Conservation (phyloP, 2,113 vertebrate species). For the Gila orcuttii region DNA sequence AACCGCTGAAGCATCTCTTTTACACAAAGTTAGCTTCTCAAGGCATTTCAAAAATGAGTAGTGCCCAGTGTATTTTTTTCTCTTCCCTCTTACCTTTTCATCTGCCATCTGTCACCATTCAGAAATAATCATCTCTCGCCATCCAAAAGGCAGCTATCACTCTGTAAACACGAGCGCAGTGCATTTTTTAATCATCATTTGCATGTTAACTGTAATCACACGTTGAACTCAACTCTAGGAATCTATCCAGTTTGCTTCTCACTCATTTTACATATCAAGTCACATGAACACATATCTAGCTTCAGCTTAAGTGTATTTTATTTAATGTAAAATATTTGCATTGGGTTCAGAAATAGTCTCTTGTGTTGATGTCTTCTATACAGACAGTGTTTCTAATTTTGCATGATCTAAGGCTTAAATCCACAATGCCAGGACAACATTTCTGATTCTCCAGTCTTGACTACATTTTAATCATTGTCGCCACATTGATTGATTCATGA, state of each 20-base stretch:
- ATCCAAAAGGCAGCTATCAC: slow-evolving; percentile 59
- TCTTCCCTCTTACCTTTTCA: slow-evolving; percentile 64
- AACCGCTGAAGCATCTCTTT: slow-evolving; percentile 68
- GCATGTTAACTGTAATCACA: slow-evolving; percentile 43
- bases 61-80: slow-evolving; percentile 57
- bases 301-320: too few relatives aligned
- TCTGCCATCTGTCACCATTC: slow-evolving; percentile 71
- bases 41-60: slow-evolving; percentile 58
- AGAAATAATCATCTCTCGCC: slow-evolving; percentile 63
- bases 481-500: too few relatives aligned
- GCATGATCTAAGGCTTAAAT: too few relatives aligned
- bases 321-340: too few relatives aligned
- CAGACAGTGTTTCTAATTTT: too few relatives aligned
- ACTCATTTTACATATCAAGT: slow-evolving; percentile 5
- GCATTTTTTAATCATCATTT: slow-evolving; percentile 60
- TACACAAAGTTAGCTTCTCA: slow-evolving; percentile 61
- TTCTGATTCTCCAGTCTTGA: too few relatives aligned
- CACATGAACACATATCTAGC: neutral
- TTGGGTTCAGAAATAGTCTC: too few relatives aligned
- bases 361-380: too few relatives aligned
- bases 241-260: slow-evolving; percentile 2
- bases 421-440: too few relatives aligned
- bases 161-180: slow-evolving; percentile 61
- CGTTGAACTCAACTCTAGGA: slow-evolving; percentile 9
- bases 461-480: too few relatives aligned